Percentiles rank a stretch among this genome's conserved stretches.
These are phyloP conservation scores for Pardosa pseudoannulata DNA, from an alignment of 2,888 invertebrate genomes.

Conservation along the genomic window DNA sequence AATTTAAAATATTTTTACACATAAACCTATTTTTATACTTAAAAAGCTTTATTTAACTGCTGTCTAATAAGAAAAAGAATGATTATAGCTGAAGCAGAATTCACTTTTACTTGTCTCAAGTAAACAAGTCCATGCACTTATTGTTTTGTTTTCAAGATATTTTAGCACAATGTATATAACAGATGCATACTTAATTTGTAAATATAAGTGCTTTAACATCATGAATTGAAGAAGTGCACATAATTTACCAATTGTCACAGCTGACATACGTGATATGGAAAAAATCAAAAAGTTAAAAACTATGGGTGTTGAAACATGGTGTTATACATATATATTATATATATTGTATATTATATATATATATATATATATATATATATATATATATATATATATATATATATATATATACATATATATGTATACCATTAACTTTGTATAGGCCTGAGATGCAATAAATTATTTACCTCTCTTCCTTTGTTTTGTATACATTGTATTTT, in stretches of 20 bases:
- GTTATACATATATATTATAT: too few relatives aligned
- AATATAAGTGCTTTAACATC: constrained; percentile 53
- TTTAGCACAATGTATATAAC: constrained; percentile 71
- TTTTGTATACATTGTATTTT: constrained; percentile 35
- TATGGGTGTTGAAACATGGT: constrained; percentile 37
- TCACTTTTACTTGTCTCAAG: constrained; percentile 20
- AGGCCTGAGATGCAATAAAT: constrained; percentile 70
- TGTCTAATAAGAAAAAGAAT: constrained; percentile 24
- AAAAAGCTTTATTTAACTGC: constrained; percentile 12
- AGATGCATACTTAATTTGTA: constrained; percentile 65
- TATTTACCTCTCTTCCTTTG: constrained; percentile 46
- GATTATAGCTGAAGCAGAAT: constrained; percentile 13
- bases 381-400: too few relatives aligned
- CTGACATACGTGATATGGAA: constrained; percentile 47
- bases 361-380: too few relatives aligned
- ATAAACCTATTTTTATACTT: constrained; percentile 41
- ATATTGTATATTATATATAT: too few relatives aligned
- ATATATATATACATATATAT: background rate
- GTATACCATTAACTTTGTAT: constrained; percentile 37
- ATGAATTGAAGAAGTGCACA: constrained; percentile 46
- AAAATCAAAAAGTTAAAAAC: constrained; percentile 56
- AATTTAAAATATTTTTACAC: constrained; percentile 47
- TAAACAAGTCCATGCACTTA: constrained; percentile 45
- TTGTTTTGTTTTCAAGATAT: constrained; percentile 38
- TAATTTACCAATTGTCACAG: constrained; percentile 58